phyloP scores from a whole-genome alignment of 2,113 vertebrate genomes.

The Psammodynastes pulverulentus region DNA sequence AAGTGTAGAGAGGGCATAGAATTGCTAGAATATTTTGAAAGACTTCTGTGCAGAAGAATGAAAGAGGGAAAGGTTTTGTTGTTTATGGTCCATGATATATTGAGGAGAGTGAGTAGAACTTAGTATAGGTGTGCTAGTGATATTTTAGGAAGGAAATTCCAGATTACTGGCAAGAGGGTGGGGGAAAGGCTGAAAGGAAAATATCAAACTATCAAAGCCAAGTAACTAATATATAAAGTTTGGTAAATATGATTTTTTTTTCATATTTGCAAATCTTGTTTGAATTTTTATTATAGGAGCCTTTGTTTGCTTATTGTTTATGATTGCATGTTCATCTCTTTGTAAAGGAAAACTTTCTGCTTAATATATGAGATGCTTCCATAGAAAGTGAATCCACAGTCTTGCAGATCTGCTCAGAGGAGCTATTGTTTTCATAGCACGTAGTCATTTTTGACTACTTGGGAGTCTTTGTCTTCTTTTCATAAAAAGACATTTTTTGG shows the following conservation, averaged over 20 bases:
- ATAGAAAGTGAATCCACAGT: neutral
- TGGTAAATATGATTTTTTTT: neutral
- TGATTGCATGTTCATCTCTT: neutral
- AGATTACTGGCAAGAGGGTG: neutral
- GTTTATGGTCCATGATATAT: neutral
- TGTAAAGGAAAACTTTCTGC: neutral
- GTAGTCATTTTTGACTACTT: neutral
- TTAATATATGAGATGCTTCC: neutral
- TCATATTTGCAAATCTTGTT: neutral
- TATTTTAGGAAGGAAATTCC: neutral
- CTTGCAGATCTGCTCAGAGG: neutral
- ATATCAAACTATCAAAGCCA: neutral
- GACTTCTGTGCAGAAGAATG: neutral
- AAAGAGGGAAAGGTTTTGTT: neutral
- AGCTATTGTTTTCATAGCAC: neutral
- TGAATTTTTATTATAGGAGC: neutral
- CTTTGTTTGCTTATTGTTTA: neutral
- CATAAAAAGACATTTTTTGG: neutral
- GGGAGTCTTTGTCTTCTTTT: neutral
- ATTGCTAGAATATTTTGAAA: neutral
- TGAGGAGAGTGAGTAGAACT: neutral
- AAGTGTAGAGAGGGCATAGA: neutral
- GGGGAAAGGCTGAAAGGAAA: neutral
- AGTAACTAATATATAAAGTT: neutral
- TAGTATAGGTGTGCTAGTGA: neutral